These are phyloP conservation scores for Melitaea athalia DNA, from an alignment of 2,888 invertebrate species.

Conservation along the genomic window DNA sequence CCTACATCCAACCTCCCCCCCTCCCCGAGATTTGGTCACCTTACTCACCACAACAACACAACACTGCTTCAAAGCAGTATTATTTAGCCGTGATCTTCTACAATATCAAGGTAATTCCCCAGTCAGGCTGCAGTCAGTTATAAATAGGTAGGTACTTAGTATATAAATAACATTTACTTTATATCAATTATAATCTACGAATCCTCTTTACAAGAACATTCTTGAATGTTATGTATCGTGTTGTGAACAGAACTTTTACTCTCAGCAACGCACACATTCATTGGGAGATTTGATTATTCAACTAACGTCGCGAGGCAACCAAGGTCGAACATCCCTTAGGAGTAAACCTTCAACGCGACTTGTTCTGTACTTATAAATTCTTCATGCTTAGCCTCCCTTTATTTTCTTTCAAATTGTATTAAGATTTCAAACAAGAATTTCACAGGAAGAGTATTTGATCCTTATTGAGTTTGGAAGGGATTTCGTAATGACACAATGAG, in stretches of 20 bases:
- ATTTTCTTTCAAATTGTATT: constrained; percentile 62
- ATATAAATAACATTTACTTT: no score
- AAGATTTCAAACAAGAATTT: constrained; percentile 57
- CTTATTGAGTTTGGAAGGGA: constrained; percentile 9
- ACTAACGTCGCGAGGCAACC: constrained; percentile 38
- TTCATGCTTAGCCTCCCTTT: constrained; percentile 55
- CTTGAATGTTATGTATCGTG: constrained; percentile 14
- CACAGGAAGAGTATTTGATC: constrained; percentile 8
- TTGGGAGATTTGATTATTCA: constrained; percentile 44
- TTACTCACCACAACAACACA: no score
- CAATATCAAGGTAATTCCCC: no score
- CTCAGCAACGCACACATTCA: constrained; percentile 32
- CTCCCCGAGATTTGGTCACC: no score
- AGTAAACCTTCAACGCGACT: constrained; percentile 28
- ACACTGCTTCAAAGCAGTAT: no score
- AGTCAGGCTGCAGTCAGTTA: no score
- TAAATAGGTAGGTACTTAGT: no score
- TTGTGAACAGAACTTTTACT: constrained; percentile 14
- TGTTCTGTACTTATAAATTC: constrained; percentile 49
- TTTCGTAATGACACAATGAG: constrained; percentile 8
- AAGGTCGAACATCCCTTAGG: constrained; percentile 41
- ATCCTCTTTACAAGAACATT: background rate
- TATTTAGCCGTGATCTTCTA: no score
- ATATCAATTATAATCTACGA: no score
- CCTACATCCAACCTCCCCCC: no score